phyloP scores from a whole-genome alignment of 1,140 invertebrate species.

The Penaeus japonicus region DNA sequence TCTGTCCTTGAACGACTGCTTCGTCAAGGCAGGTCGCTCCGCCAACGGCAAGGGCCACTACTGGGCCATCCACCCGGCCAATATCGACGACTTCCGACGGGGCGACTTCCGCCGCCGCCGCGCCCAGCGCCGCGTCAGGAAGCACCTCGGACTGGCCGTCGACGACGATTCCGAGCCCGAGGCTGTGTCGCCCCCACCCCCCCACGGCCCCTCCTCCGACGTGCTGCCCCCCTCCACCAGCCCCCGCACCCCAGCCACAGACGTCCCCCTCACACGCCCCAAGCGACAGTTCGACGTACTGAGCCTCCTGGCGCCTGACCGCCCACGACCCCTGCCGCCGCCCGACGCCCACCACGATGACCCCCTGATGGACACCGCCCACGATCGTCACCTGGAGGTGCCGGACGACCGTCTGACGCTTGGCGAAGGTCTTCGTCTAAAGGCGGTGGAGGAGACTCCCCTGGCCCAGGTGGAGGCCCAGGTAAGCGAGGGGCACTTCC shows the following conservation, averaged over 20 bases:
- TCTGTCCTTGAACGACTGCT: slow-evolving; percentile 96
- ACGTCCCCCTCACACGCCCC: slow-evolving; percentile 51
- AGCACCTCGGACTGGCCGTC: slow-evolving; percentile 96
- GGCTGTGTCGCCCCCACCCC: slow-evolving; percentile 78
- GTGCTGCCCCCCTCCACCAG: slow-evolving; percentile 49
- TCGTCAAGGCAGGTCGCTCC: slow-evolving; percentile 93
- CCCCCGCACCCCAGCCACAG: slow-evolving; percentile 56
- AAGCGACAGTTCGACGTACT: slow-evolving; percentile 95
- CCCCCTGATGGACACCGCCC: background rate
- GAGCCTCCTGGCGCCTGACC: slow-evolving; percentile 81
- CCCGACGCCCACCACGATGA: background rate
- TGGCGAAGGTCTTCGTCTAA: background rate
- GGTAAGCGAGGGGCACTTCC: background rate
- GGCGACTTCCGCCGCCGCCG: slow-evolving; percentile 95
- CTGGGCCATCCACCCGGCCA: slow-evolving; percentile 98
- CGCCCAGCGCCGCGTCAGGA: slow-evolving; percentile 93
- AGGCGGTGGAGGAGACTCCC: background rate
- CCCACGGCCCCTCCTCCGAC: slow-evolving; percentile 59
- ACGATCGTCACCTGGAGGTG: too few relatives aligned
- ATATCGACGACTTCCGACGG: slow-evolving; percentile 91
- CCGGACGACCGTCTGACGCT: background rate
- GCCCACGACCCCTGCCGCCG: slow-evolving; percentile 57
- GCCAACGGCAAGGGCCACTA: slow-evolving; percentile 98
- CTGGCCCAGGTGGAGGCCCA: background rate
- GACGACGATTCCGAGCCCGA: slow-evolving; percentile 92